Base-by-base conservation (phyloP, 2,113 vertebrate species). In the Chelonoidis abingdonii region DNA sequence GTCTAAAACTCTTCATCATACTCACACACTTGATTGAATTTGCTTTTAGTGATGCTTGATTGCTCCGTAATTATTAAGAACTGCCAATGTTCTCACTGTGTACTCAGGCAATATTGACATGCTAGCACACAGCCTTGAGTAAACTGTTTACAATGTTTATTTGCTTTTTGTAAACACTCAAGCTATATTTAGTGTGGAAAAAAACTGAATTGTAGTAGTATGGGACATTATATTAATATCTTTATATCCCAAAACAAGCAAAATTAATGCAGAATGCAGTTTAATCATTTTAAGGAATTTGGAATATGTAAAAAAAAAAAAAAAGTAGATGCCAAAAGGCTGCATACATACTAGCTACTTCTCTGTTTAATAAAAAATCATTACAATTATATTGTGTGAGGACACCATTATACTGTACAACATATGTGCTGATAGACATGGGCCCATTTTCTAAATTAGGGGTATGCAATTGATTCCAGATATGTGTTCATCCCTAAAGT, bases 31-130 rank as follows among this genome's bases (percentile, higher is more conserved):
- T 84, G 16, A 89, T 94, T 93, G 92, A 95, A 91, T 95, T 96
- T 95, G 62, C 72, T 72, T 4, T 35, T 80, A 89, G 22, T 54
- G 75, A 3, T 91, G 21, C 10, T 76, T 86, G 10, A 1, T 80
- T 86, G n/a, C 31, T 90, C 54, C 78, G 75, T 92, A 92, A 89
- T 94, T 88, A n/a, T 84, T n/a, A 90, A 94, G 89, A 85, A 72
- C 8, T 83, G 6, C 57, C 65, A 0, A 0, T 54, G 89, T 84
- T 90, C 95, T 92, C 89, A 83, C 22, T 95, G 29, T 41, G 56
- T 89, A 88, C 22, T 62, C 7, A 89, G 53, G n/a, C 27, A 62
- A 69, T 59, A 88, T 54, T 89, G 83, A 75, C 29, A n/a, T 27
- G 80, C 3, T 44, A 87, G 80, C 12, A 50, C 1, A n/a, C 2